These are phyloP conservation scores for Austrolebias charrua DNA, from an alignment of 2,797 vertebrate genomes.

Conservation along the genomic window DNA sequence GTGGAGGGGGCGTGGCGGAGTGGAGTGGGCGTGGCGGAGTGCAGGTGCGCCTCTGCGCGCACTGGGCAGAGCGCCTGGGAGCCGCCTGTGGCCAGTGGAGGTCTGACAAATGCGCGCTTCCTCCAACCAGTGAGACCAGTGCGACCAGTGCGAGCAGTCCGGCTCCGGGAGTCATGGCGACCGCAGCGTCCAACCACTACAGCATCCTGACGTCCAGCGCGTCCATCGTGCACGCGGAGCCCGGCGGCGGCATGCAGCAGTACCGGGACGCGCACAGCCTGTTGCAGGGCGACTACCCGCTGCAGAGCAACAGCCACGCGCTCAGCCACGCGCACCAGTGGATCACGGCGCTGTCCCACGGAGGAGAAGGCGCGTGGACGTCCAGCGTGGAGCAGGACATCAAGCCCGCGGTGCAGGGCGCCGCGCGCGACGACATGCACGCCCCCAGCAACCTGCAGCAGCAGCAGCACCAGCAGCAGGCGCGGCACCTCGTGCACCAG, in stretches of 20 bases:
- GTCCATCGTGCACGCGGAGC: constrained; percentile 94
- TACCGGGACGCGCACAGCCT: constrained; percentile 95
- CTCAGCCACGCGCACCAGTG: constrained; percentile 98
- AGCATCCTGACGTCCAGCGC: constrained; percentile 95
- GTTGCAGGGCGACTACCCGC: constrained; percentile 94
- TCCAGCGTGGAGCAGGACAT: constrained; percentile 92
- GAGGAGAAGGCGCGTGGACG: constrained; percentile 90
- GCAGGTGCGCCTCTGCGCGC: constrained; percentile 87
- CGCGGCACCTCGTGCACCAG: constrained; percentile 92
- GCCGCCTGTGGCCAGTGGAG: constrained; percentile 88
- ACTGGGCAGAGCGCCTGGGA: constrained; percentile 85
- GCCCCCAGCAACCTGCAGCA: constrained; percentile 84
- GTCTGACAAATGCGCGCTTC: constrained; percentile 96
- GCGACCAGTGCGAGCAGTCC: constrained; percentile 92
- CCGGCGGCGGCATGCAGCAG: constrained; percentile 93
- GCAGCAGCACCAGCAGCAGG: constrained; percentile 84
- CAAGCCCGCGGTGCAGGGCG: constrained; percentile 89
- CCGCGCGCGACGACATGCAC: constrained; percentile 89
- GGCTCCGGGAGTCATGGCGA: constrained; percentile 97
- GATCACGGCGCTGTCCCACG: constrained; percentile 96
- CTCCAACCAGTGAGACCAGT: constrained; percentile 90
- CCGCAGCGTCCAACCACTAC: constrained; percentile 98
- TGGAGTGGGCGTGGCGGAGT: constrained; percentile 82
- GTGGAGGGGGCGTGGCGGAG: constrained; percentile 76
- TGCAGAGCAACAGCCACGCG: constrained; percentile 95